Percentiles rank a stretch among this genome's conserved stretches.
These are phyloP conservation scores for Drosophila koepferae DNA, from an alignment of 2,888 invertebrate genomes.

Conservation along the genomic window DNA sequence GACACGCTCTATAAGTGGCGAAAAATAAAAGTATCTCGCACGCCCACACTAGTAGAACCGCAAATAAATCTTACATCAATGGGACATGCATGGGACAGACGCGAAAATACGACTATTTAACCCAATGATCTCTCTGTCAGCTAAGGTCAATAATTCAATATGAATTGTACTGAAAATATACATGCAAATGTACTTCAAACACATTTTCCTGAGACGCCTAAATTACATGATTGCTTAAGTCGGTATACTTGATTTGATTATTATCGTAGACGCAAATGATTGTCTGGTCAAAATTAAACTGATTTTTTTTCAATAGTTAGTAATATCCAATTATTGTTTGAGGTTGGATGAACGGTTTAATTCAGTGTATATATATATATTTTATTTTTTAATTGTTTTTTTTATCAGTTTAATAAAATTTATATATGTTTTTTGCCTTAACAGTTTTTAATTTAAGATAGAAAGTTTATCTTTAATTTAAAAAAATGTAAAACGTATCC, in stretches of 20 bases:
- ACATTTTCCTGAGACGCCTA: not conserved
- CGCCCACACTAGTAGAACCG: slow-evolving; percentile 12
- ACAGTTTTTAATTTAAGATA: too few relatives aligned
- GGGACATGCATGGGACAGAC: not conserved
- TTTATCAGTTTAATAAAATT: too few relatives aligned
- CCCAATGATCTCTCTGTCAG: slow-evolving; percentile 30
- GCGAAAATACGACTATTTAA: not conserved
- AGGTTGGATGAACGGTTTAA: too few relatives aligned
- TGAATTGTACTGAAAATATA: not conserved
- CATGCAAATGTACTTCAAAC: not conserved
- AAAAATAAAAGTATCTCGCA: slow-evolving; percentile 48
- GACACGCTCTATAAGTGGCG: slow-evolving; percentile 51
- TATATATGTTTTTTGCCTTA: too few relatives aligned
- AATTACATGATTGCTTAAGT: too few relatives aligned
- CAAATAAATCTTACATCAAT: slow-evolving; percentile 43
- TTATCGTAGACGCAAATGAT: not conserved
- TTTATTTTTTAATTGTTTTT: too few relatives aligned
- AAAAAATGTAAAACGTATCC: too few relatives aligned
- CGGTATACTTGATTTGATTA: not conserved
- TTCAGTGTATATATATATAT: too few relatives aligned
- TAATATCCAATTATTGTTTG: too few relatives aligned
- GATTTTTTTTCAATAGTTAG: too few relatives aligned
- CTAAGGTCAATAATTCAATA: slow-evolving; percentile 24
- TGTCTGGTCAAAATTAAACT: too few relatives aligned
- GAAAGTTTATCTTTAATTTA: too few relatives aligned